Evolutionary conservation across 64 coral and sea anemone species (phyloP).

Genomic region (Hydrozoanthus tunicans): DNA sequence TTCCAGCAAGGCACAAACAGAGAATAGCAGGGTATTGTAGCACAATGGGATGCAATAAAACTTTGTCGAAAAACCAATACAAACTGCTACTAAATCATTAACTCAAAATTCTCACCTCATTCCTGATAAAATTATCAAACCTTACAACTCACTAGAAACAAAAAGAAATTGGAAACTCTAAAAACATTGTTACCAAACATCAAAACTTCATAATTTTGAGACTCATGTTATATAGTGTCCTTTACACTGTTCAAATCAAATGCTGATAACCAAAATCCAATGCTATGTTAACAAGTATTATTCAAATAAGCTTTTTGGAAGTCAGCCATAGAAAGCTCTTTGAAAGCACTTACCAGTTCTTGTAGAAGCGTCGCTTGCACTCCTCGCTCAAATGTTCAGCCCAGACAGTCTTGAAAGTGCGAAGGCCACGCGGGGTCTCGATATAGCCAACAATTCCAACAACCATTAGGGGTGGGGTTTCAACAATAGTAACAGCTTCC

Average conservation of each 20-base stretch:
- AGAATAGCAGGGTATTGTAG: no score
- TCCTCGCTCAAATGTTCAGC: slow-evolving; percentile 99
- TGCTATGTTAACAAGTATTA: not conserved
- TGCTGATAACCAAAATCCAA: not conserved
- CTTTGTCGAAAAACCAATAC: not conserved
- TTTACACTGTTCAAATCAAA: no score
- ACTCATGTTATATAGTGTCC: no score
- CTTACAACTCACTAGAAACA: no score
- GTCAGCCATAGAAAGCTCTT: not conserved
- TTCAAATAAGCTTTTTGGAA: not conserved
- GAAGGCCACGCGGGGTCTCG: slow-evolving; percentile 91
- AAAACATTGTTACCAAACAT: no score
- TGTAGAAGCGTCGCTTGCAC: slow-evolving; percentile 97
- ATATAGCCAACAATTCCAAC: slow-evolving; percentile 99
- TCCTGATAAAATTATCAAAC: no score
- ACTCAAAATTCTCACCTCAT: no score
- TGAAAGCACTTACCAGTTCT: slow-evolving; percentile 86
- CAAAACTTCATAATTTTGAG: no score
- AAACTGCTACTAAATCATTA: no score
- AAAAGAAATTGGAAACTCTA: no score
- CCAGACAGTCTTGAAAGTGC: slow-evolving; percentile 94
- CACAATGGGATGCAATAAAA: not conserved
- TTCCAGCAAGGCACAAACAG: no score
- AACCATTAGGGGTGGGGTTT: slow-evolving; percentile 96
- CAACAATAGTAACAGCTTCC: slow-evolving; percentile 95